A percentile compares a stretch with the other conserved stretches of the same genome.
These are phyloP conservation scores for Sericinus montela DNA, from an alignment of 2,888 invertebrate genomes.

Conservation along the genomic window DNA sequence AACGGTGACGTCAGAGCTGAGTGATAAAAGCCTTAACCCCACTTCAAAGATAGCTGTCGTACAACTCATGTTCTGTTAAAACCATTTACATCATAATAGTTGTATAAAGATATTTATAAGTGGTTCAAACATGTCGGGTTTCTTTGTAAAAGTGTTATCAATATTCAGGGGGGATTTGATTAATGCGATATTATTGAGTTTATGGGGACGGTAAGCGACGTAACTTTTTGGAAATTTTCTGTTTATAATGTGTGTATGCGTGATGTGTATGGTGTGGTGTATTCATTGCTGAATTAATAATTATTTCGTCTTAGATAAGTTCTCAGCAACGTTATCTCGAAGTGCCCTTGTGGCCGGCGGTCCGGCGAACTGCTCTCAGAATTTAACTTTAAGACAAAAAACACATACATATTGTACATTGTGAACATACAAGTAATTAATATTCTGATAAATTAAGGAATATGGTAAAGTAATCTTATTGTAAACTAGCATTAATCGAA, in stretches of 20 bases:
- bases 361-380: conserved; percentile 69
- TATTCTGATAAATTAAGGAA: conserved; percentile 60
- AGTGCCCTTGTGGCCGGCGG: conserved; percentile 74
- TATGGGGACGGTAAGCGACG: not conserved
- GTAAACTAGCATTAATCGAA: conserved; percentile 77
- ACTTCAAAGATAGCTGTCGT: conserved; percentile 23
- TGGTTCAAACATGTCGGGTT: conserved; percentile 17
- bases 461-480: conserved; percentile 75
- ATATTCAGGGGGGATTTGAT: conserved; percentile 14
- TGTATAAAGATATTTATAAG: conserved; percentile 13
- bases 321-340: conserved; percentile 57
- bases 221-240: not conserved
- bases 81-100: conserved; percentile 22
- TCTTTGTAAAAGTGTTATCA: conserved; percentile 22
- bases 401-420: conserved; percentile 74
- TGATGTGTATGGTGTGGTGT: conserved; percentile 39
- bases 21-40: conserved; percentile 24
- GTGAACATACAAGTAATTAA: conserved; percentile 75
- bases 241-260: conserved; percentile 29
- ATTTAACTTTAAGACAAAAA: conserved; percentile 57
- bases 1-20: conserved; percentile 1
- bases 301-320: conserved; percentile 35
- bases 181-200: conserved; percentile 2
- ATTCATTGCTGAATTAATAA: conserved; percentile 31
- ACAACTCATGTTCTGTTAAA: conserved; percentile 20